phyloP scores from a whole-genome alignment of 2,113 vertebrate species.

The Oceanites oceanicus region DNA sequence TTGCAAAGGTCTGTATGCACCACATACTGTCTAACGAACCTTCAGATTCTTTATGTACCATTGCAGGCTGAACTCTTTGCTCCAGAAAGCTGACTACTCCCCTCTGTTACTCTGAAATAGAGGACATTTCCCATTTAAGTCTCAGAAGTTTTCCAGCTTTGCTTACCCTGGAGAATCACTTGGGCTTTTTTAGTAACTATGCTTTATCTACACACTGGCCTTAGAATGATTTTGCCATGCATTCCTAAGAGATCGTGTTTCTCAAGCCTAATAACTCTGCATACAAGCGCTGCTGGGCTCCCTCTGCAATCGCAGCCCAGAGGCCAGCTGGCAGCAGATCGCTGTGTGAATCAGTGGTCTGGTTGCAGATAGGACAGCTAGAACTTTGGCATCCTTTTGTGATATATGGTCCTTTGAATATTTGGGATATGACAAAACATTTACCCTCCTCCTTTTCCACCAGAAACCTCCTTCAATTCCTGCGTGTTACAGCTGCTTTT shows the following conservation, averaged over 20 bases:
- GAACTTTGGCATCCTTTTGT: neutral
- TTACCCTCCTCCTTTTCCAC: neutral
- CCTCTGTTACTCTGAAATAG: neutral
- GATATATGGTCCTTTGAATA: rapidly evolving
- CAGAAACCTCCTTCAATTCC: neutral
- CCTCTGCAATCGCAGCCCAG: neutral
- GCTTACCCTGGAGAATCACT: neutral
- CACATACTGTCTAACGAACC: neutral
- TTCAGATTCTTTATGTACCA: neutral
- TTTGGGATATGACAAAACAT: neutral
- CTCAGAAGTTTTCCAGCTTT: neutral
- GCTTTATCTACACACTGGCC: neutral
- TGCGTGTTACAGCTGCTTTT: neutral
- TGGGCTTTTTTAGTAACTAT: neutral
- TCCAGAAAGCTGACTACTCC: neutral
- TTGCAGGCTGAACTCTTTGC: neutral
- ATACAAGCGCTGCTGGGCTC: neutral
- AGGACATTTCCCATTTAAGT: neutral
- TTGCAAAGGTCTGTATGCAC: neutral
- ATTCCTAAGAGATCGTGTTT: neutral
- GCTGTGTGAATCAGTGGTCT: neutral
- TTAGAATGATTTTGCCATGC: neutral
- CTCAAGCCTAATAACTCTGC: neutral
- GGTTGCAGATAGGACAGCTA: neutral
- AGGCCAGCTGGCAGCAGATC: neutral